Percentiles rank a stretch among this genome's conserved stretches.
Evolutionary conservation across 2,888 invertebrate species (phyloP).

Genomic region (Crepidodera aurea): DNA sequence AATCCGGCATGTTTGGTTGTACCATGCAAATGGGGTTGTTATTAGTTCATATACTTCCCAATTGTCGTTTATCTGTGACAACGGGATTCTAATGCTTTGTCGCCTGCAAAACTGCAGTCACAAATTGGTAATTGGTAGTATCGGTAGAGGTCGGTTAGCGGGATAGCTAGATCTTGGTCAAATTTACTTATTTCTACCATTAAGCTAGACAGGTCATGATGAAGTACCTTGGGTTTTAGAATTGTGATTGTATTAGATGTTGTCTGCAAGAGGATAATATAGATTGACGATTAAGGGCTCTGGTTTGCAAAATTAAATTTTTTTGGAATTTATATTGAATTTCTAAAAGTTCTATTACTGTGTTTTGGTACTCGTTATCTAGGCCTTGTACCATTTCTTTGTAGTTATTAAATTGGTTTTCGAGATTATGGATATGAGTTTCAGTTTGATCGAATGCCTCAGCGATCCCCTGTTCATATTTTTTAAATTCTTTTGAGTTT

Average conservation of each 20-base stretch:
- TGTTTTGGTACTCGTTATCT: background rate
- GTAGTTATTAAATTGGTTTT: background rate
- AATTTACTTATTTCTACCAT: background rate
- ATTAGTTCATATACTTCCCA: slow-evolving; percentile 35
- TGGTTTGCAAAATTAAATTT: background rate
- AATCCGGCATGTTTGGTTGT: slow-evolving; percentile 35
- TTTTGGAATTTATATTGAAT: background rate
- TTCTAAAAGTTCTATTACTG: background rate
- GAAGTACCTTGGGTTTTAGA: slow-evolving; percentile 24
- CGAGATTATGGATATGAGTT: background rate
- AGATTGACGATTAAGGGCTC: slow-evolving; percentile 2
- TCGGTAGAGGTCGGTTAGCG: slow-evolving; percentile 15
- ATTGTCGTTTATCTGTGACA: slow-evolving; percentile 13
- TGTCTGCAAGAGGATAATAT: slow-evolving; percentile 26
- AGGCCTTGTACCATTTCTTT: background rate
- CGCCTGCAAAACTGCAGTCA: slow-evolving; percentile 17
- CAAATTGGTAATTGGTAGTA: slow-evolving; percentile 35
- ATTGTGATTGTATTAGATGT: slow-evolving; percentile 31
- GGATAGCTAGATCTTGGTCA: slow-evolving; percentile 32
- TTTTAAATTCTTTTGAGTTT: no score
- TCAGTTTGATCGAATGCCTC: background rate
- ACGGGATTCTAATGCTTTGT: slow-evolving; percentile 27
- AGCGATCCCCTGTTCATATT: background rate
- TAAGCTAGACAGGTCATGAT: slow-evolving; percentile 20
- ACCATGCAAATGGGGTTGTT: slow-evolving; percentile 38